Conservation (phyloP, 2,113 vertebrate species). For the Pelmatolapia mariae region DNA sequence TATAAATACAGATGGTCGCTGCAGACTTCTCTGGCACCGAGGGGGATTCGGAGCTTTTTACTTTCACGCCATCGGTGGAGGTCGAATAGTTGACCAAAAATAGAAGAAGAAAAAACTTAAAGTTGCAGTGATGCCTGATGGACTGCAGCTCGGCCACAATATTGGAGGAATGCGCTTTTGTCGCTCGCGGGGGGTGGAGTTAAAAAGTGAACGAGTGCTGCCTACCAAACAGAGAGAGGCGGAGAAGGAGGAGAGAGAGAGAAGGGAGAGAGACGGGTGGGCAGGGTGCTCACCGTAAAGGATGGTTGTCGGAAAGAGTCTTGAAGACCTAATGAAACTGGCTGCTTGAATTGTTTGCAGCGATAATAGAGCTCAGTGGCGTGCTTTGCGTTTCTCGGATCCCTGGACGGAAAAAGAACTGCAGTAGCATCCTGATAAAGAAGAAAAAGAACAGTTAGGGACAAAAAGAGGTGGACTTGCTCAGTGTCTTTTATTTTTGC, state of each 20-base stretch:
- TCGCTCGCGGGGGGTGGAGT: slow-evolving; percentile 65
- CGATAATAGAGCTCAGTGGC: background rate
- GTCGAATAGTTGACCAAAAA: slow-evolving; percentile 5
- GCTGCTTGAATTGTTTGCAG: slow-evolving; percentile 29
- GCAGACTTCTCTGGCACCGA: slow-evolving; percentile 3
- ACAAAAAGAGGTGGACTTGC: slow-evolving; percentile 16
- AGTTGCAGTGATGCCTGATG: slow-evolving; percentile 37
- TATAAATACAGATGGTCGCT: background rate
- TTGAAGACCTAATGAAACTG: slow-evolving; percentile 40
- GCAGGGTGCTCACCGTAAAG: slow-evolving; percentile 36
- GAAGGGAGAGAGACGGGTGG: slow-evolving; percentile 33
- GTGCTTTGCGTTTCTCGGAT: background rate
- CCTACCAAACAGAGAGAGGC: slow-evolving; percentile 62
- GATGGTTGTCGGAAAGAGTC: slow-evolving; percentile 52
- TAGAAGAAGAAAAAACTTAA: slow-evolving; percentile 4
- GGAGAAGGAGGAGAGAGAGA: slow-evolving; percentile 44
- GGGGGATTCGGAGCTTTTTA: background rate
- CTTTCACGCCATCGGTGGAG: background rate
- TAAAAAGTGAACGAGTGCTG: slow-evolving; percentile 63
- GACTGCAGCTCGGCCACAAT: slow-evolving; percentile 27
- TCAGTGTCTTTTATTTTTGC: background rate
- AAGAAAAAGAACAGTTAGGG: background rate
- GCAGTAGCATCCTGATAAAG: background rate
- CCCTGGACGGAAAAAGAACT: background rate
- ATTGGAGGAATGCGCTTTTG: slow-evolving; percentile 65